phyloP scores from a whole-genome alignment of 1,140 invertebrate genomes.

The Acyrthosiphon pisum region DNA sequence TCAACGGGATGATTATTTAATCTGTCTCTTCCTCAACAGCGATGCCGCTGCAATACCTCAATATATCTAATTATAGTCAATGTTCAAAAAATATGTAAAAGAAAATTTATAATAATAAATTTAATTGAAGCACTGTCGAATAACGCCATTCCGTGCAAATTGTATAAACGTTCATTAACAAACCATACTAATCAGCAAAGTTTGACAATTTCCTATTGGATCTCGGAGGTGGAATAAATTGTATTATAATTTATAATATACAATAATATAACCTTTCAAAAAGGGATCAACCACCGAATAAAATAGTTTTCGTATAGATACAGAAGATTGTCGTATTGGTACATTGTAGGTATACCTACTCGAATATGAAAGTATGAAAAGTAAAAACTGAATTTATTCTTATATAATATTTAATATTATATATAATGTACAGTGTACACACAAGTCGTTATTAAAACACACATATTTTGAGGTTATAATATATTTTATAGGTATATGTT shows the following conservation, averaged over 20 bases:
- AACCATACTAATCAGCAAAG: background rate
- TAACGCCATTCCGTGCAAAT: background rate
- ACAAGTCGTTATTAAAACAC: background rate
- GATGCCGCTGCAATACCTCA: background rate
- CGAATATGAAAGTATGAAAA: background rate
- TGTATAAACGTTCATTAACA: background rate
- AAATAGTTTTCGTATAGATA: background rate
- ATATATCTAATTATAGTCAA: background rate
- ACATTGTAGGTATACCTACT: fast-evolving
- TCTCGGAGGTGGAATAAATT: too few relatives aligned
- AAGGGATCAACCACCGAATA: background rate
- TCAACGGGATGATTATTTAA: background rate
- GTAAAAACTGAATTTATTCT: background rate
- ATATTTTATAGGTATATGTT: background rate
- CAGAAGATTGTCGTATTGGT: background rate
- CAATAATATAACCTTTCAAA: background rate
- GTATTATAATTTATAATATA: background rate
- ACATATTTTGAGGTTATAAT: background rate
- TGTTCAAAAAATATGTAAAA: background rate
- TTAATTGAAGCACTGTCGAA: background rate
- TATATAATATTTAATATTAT: background rate
- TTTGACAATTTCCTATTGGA: background rate
- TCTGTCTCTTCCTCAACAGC: background rate
- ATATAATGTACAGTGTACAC: background rate
- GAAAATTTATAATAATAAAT: background rate